Percentiles rank a stretch among this genome's conserved stretches.
phyloP scores from a whole-genome alignment of 2,113 vertebrate genomes.

The Pitta sordida region DNA sequence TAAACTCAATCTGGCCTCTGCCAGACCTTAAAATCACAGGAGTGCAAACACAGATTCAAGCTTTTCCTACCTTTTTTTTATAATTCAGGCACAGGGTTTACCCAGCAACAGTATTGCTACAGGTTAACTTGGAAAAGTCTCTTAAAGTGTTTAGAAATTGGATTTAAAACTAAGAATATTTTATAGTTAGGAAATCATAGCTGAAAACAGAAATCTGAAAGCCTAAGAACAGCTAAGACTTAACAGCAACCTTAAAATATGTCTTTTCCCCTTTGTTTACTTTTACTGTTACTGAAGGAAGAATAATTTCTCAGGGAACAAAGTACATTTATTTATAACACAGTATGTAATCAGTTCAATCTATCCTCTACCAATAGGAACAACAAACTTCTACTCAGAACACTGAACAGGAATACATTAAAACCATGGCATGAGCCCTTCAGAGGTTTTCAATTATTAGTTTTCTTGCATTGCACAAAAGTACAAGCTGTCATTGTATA shows the following conservation, averaged over 20 bases:
- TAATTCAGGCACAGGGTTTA: background rate
- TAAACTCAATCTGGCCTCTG: background rate
- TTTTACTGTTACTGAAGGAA: slow-evolving; percentile 30
- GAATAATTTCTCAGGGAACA: slow-evolving; percentile 36
- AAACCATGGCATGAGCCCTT: slow-evolving; percentile 41
- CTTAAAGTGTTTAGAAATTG: background rate
- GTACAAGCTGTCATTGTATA: slow-evolving; percentile 36
- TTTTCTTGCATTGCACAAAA: slow-evolving; percentile 40
- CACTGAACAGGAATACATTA: slow-evolving; percentile 48
- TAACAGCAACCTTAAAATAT: background rate
- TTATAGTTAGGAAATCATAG: background rate
- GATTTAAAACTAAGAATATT: background rate
- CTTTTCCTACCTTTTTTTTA: background rate
- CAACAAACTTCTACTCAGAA: slow-evolving; percentile 48
- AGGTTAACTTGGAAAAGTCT: background rate
- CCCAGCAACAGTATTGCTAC: background rate
- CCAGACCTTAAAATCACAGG: background rate
- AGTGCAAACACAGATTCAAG: background rate
- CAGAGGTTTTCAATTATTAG: slow-evolving; percentile 56
- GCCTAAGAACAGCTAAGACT: background rate
- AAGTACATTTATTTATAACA: slow-evolving; percentile 41
- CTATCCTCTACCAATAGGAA: slow-evolving; percentile 15
- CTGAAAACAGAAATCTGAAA: background rate
- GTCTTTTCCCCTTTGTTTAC: background rate
- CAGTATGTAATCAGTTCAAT: slow-evolving; percentile 45